Percentiles rank a stretch among this genome's conserved stretches.
Evolutionary conservation across 2,797 vertebrate species (phyloP).

Genomic region (Schizothorax lantsangensis): DNA sequence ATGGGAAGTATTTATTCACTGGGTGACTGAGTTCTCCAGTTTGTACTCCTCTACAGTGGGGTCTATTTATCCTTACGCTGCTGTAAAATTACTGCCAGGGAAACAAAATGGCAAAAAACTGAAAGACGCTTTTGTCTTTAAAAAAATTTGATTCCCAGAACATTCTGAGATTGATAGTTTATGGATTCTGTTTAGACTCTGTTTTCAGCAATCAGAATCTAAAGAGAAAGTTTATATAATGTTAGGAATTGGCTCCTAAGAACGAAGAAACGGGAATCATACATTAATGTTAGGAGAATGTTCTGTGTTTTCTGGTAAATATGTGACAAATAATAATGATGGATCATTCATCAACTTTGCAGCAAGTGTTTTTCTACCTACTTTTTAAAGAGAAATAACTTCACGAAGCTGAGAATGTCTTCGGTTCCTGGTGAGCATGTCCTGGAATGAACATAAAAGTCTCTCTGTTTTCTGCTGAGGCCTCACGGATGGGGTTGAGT

Average conservation of each 20-base stretch:
- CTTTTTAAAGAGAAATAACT: conserved; percentile 52
- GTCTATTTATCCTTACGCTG: conserved; percentile 48
- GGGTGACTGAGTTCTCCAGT: conserved; percentile 46
- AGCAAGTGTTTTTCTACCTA: background rate
- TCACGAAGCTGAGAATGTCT: conserved; percentile 56
- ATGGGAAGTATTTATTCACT: conserved; percentile 41
- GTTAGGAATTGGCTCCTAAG: background rate
- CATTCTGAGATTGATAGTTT: background rate
- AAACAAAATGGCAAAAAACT: background rate
- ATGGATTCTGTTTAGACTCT: background rate
- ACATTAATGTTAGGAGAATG: background rate
- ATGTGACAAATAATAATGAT: background rate
- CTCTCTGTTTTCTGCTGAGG: conserved; percentile 77
- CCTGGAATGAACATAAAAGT: conserved; percentile 76
- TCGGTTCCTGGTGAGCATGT: conserved; percentile 66
- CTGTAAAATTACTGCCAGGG: conserved; percentile 51
- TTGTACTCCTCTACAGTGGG: conserved; percentile 20
- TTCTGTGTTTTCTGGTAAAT: background rate
- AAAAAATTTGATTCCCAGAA: background rate
- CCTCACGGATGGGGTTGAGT: conserved; percentile 68
- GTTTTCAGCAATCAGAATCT: background rate
- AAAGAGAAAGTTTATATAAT: background rate
- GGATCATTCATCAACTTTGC: background rate
- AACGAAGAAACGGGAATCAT: background rate
- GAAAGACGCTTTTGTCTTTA: conserved; percentile 2